Evolutionary conservation across 2,113 vertebrate genomes (phyloP).

Genomic region (Megaceryle torquata): DNA sequence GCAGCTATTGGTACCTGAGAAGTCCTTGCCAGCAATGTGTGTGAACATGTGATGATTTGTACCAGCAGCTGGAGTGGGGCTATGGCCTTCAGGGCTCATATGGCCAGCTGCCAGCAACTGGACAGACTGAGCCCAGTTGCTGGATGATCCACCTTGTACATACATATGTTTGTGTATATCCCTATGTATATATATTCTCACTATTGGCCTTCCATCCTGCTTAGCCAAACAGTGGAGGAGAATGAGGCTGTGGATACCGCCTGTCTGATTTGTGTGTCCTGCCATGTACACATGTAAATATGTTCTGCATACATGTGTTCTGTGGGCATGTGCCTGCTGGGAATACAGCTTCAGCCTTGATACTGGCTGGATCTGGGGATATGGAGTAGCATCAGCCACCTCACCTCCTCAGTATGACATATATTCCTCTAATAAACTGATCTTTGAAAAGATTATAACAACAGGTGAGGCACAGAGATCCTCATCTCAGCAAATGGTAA

Average conservation of each 20-base stretch:
- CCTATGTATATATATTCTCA: not conserved
- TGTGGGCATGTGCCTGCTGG: not conserved
- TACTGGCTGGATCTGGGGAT: not conserved
- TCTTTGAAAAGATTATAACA: not conserved
- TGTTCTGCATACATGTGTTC: not conserved
- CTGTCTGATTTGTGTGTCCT: not conserved
- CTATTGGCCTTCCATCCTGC: not conserved
- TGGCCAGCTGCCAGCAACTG: not conserved
- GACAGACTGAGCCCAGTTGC: not conserved
- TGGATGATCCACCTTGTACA: not conserved
- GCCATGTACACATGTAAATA: not conserved
- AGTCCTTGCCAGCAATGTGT: not conserved
- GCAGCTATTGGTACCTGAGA: not conserved
- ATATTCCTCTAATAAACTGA: not conserved
- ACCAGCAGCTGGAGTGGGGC: not conserved
- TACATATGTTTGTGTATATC: not conserved
- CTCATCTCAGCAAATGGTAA: not conserved
- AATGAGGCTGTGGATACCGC: rapidly evolving
- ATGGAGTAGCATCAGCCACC: not conserved
- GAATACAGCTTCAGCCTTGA: not conserved
- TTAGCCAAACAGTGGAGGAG: not conserved
- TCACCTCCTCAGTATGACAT: not conserved
- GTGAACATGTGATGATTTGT: not conserved
- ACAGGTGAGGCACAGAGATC: not conserved
- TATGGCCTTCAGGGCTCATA: rapidly evolving